A percentile compares a stretch with the other conserved stretches of the same genome.
Conservation (phyloP, 2,888 invertebrate species). For the Clistopyga incitator region DNA sequence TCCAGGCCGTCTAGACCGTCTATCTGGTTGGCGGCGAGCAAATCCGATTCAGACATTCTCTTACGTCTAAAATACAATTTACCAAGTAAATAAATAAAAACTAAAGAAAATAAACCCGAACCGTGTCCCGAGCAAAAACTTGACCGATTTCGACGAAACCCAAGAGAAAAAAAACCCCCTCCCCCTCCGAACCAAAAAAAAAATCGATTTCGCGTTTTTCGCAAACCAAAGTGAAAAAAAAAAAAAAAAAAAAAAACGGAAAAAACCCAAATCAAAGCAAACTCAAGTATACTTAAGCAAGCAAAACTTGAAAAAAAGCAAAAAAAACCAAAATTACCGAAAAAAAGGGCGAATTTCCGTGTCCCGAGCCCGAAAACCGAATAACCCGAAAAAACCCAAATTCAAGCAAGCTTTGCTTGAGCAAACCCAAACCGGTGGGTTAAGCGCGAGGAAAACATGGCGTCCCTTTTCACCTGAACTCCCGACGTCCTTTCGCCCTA, state of each 20-base stretch:
- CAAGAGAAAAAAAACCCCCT: not conserved
- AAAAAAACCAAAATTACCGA: too few relatives aligned
- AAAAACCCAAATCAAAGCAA: not conserved
- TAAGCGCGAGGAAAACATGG: slow-evolving; percentile 48
- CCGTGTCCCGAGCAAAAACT: not conserved
- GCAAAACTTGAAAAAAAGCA: not conserved
- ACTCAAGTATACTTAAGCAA: not conserved
- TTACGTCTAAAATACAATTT: slow-evolving; percentile 68
- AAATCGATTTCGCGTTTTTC: not conserved
- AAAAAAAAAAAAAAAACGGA: not conserved
- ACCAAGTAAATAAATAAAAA: slow-evolving; percentile 61
- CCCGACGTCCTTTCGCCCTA: not conserved
- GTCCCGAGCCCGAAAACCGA: not conserved
- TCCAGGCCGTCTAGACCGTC: slow-evolving; percentile 84
- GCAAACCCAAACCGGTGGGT: slow-evolving; percentile 36
- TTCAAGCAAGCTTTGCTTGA: not conserved
- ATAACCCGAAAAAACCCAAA: not conserved
- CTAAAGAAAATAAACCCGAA: slow-evolving; percentile 35
- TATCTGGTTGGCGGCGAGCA: slow-evolving; percentile 82
- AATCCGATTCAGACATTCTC: slow-evolving; percentile 82
- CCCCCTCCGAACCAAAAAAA: too few relatives aligned
- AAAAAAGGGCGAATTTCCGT: too few relatives aligned
- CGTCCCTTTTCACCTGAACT: slow-evolving; percentile 56
- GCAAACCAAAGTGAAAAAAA: not conserved
- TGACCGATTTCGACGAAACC: too few relatives aligned